A percentile compares a stretch with the other conserved stretches of the same genome.
These are phyloP conservation scores for Drosophila kohkoa DNA, from an alignment of 1,140 invertebrate species.

Conservation along the genomic window DNA sequence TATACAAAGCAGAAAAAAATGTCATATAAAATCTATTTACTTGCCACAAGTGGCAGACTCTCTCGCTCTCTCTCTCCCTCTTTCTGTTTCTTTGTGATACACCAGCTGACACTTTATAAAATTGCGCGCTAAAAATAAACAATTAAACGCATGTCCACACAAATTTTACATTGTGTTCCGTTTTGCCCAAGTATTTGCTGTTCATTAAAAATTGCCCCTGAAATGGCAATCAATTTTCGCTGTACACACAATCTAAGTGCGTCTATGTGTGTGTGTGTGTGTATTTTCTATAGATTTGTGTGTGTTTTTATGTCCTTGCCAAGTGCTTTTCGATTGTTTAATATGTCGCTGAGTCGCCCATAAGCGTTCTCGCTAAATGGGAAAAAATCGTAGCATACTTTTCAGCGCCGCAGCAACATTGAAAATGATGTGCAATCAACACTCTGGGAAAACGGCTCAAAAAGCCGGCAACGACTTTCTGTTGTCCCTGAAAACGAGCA, in stretches of 20 bases:
- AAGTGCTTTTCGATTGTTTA: conserved; percentile 82
- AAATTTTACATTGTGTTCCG: conserved; percentile 20
- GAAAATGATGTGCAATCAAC: conserved; percentile 77
- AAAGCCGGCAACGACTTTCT: conserved; percentile 16
- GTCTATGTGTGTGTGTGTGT: conserved; percentile 21
- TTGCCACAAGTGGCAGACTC: conserved; percentile 11
- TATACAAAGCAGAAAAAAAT: background rate
- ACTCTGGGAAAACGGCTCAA: conserved; percentile 9
- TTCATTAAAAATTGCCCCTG: conserved; percentile 80
- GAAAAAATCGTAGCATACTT: conserved; percentile 44
- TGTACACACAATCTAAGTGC: background rate
- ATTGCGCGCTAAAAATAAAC: conserved; percentile 39
- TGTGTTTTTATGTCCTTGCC: conserved; percentile 41
- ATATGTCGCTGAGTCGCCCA: conserved; percentile 74
- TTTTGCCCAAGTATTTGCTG: conserved; percentile 54
- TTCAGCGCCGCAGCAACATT: conserved; percentile 43
- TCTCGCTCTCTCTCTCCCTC: background rate
- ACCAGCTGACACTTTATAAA: background rate
- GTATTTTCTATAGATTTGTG: conserved; percentile 23
- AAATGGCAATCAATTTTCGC: conserved; percentile 73
- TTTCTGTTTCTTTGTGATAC: no score
- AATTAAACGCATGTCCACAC: conserved; percentile 45
- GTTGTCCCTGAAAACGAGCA: conserved; percentile 70
- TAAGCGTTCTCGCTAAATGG: conserved; percentile 66
- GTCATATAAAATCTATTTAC: conserved; percentile 7